Evolutionary conservation across 2,113 vertebrate species (phyloP).

Genomic region (Phocoena sinus): DNA sequence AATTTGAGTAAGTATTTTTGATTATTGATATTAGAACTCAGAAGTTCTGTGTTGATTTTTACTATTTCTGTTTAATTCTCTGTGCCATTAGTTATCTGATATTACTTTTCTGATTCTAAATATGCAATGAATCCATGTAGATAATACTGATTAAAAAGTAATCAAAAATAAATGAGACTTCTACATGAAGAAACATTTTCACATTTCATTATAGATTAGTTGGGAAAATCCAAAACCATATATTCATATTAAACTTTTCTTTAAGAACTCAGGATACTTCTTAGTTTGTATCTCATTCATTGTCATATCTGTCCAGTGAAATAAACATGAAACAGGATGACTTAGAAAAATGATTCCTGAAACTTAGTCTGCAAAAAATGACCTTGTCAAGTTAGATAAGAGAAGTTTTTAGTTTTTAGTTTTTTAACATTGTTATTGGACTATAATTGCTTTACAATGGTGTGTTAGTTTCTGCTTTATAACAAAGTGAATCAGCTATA

Average conservation of each 20-base stretch:
- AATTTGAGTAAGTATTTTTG: neutral
- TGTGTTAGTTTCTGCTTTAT: no score
- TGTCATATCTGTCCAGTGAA: neutral
- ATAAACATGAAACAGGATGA: neutral
- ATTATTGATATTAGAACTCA: neutral
- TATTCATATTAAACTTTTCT: neutral
- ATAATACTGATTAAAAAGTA: neutral
- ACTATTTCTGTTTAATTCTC: neutral
- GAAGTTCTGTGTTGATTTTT: neutral
- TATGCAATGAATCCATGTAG: neutral
- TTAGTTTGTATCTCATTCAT: neutral
- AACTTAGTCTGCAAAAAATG: neutral
- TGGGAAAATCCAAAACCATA: neutral
- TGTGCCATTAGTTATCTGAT: neutral
- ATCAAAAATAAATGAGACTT: neutral
- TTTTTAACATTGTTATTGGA: no score
- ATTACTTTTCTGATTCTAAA: neutral
- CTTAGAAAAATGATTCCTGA: neutral
- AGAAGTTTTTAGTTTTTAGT: neutral
- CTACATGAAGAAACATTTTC: neutral
- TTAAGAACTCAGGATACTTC: neutral
- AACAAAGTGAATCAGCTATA: no score
- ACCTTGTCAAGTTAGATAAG: neutral
- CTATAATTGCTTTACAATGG: no score
- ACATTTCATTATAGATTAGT: neutral